phyloP scores from a whole-genome alignment of 2,797 vertebrate species.

The Sebastes itinus region DNA sequence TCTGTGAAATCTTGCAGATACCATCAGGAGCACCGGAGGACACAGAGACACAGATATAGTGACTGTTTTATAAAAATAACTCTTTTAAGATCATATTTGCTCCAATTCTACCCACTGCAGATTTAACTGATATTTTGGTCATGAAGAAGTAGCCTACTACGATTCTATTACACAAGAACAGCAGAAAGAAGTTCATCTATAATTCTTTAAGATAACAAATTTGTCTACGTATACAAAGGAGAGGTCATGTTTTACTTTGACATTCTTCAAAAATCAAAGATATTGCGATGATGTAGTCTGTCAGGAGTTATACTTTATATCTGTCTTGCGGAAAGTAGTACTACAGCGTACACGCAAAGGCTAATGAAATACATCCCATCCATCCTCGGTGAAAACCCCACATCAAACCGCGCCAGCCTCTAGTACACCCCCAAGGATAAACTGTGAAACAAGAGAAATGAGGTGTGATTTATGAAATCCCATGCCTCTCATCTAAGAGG shows the following conservation, averaged over 20 bases:
- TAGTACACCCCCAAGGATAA: constrained; percentile 15
- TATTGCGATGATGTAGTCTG: background rate
- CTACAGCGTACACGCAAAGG: constrained; percentile 6
- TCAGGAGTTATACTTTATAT: background rate
- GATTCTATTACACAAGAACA: background rate
- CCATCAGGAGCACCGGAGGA: too few relatives aligned
- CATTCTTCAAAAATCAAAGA: background rate
- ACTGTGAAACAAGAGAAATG: constrained; percentile 39
- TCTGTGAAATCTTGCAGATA: too few relatives aligned
- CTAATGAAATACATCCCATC: constrained; percentile 37
- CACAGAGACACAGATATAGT: too few relatives aligned
- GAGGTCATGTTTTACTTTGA: background rate
- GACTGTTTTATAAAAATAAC: too few relatives aligned
- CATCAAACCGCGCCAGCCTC: constrained; percentile 32
- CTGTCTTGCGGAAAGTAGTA: background rate
- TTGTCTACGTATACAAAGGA: background rate
- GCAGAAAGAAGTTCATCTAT: background rate
- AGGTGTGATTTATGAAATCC: constrained; percentile 58
- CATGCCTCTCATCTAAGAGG: constrained; percentile 35
- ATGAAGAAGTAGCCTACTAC: background rate
- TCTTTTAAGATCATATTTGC: too few relatives aligned
- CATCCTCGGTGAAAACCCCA: constrained; percentile 5
- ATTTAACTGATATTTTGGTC: background rate
- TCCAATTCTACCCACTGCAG: too few relatives aligned
- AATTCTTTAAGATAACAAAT: background rate